phyloP scores from a whole-genome alignment of 2,113 vertebrate species.

The Cercopithecus mona region DNA sequence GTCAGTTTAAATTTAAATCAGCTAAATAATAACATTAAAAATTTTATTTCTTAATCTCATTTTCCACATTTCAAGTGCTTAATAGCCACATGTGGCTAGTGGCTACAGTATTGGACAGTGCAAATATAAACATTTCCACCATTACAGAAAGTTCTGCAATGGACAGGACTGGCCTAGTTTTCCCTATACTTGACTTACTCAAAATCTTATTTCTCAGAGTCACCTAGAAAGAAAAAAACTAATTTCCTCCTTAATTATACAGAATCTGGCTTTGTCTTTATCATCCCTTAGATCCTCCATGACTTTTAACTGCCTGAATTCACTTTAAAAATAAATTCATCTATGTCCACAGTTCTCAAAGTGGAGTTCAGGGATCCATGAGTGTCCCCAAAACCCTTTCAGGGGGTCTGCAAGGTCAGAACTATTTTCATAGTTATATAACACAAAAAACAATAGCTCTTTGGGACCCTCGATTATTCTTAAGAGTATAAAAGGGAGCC shows the following conservation, averaged over 20 bases:
- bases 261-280: slow-evolving; percentile 26
- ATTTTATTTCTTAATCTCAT: background rate
- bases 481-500: background rate
- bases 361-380: background rate
- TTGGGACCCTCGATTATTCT: slow-evolving; percentile 3
- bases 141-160: background rate
- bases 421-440: slow-evolving; percentile 16
- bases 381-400: background rate
- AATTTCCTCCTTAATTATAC: background rate
- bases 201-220: slow-evolving; percentile 27
- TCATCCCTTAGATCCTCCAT: slow-evolving; percentile 19
- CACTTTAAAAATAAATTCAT: slow-evolving; percentile 50
- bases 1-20: slow-evolving; percentile 54
- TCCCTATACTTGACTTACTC: background rate
- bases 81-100: background rate
- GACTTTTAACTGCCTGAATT: background rate
- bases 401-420: background rate
- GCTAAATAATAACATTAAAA: background rate
- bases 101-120: background rate
- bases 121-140: background rate
- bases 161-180: background rate
- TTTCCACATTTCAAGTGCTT: background rate
- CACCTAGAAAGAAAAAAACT: slow-evolving; percentile 29
- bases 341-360: background rate
- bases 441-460: slow-evolving; percentile 10